phyloP scores from a whole-genome alignment of 2,113 vertebrate genomes.

The Pogonocichla stellata region DNA sequence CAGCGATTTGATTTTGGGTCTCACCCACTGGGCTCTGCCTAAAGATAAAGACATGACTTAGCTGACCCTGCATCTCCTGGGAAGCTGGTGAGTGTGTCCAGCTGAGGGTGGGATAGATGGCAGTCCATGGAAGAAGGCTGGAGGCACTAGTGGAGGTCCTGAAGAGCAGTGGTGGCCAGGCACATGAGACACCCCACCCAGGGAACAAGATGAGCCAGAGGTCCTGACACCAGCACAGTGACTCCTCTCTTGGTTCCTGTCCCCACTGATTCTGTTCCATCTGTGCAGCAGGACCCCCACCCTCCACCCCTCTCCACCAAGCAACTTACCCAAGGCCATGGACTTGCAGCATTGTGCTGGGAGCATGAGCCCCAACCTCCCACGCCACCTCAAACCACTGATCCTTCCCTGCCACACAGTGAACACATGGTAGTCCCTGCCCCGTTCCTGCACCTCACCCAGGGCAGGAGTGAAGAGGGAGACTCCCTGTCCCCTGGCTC shows the following conservation, averaged over 20 bases:
- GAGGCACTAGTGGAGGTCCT: not conserved
- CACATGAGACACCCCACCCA: not conserved
- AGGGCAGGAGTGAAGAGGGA: not conserved
- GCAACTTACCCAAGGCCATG: not conserved
- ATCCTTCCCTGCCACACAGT: not conserved
- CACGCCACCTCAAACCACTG: not conserved
- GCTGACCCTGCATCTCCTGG: not conserved
- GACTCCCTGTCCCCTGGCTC: too few relatives aligned
- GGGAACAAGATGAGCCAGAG: not conserved
- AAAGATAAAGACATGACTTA: not conserved
- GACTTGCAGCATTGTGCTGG: not conserved
- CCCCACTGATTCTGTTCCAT: not conserved
- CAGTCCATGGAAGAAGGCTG: not conserved
- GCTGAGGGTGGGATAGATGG: not conserved
- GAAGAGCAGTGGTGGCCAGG: not conserved
- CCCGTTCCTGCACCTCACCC: fast-evolving
- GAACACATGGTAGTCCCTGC: not conserved
- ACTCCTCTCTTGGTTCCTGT: not conserved
- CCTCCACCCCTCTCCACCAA: not conserved
- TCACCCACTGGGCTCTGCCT: not conserved
- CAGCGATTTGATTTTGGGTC: fast-evolving
- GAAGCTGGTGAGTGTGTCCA: not conserved
- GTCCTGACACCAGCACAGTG: not conserved
- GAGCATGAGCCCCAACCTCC: not conserved
- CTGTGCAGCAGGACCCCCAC: not conserved